Conservation (phyloP, 2,888 invertebrate genomes). For the Harpagoxenus sublaevis region DNA sequence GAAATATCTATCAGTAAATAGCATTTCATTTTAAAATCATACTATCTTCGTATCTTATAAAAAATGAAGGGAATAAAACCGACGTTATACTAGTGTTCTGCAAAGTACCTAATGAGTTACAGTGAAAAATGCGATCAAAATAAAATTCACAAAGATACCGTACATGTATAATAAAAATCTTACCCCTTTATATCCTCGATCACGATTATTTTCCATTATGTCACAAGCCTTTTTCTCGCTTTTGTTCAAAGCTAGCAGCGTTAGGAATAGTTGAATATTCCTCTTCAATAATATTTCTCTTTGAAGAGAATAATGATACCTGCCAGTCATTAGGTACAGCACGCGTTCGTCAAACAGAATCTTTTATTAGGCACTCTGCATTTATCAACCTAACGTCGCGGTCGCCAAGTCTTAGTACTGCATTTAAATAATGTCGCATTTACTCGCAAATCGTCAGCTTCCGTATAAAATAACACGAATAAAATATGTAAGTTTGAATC, state of each 20-base stretch:
- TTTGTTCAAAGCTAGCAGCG: neutral
- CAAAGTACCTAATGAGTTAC: conserved; percentile 2
- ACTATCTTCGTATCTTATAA: neutral
- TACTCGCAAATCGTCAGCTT: neutral
- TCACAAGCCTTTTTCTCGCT: neutral
- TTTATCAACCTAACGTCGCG: neutral
- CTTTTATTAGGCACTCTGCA: conserved; percentile 28
- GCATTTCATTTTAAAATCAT: neutral
- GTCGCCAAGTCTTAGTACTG: neutral
- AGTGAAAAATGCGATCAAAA: neutral
- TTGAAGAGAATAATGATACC: conserved; percentile 29
- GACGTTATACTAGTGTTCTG: neutral
- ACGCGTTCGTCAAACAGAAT: conserved; percentile 39
- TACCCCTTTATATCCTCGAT: conserved; percentile 8
- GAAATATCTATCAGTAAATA: neutral
- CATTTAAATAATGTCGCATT: neutral
- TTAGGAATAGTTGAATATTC: conserved; percentile 18
- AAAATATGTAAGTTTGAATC: neutral
- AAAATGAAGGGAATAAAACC: neutral
- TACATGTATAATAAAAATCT: neutral
- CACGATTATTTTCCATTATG: conserved; percentile 26
- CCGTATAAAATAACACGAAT: neutral
- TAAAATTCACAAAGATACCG: conserved; percentile 16
- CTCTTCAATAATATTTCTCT: conserved; percentile 27
- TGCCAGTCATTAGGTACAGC: conserved; percentile 18